Evolutionary conservation across 2,888 invertebrate species (phyloP).

Genomic region (Scrobipalpa atriplicella): DNA sequence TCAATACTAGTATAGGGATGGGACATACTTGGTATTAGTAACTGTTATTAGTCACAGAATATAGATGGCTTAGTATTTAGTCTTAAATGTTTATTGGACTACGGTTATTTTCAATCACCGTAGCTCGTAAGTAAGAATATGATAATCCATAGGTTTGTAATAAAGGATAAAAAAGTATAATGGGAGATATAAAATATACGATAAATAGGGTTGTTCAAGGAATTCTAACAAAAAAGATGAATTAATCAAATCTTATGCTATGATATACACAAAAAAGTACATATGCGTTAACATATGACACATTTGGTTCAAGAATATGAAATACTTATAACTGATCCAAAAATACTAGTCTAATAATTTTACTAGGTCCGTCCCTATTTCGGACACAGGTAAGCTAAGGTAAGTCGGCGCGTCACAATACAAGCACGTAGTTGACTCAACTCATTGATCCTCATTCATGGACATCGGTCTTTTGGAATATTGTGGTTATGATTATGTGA

Average conservation of each 20-base stretch:
- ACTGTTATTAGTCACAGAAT: neutral
- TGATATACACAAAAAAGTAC: too few relatives aligned
- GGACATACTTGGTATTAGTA: neutral
- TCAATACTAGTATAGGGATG: constrained; percentile 25
- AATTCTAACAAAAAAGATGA: too few relatives aligned
- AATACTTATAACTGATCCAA: neutral
- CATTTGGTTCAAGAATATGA: too few relatives aligned
- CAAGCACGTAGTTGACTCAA: constrained; percentile 55
- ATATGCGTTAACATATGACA: too few relatives aligned
- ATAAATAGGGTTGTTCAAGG: too few relatives aligned
- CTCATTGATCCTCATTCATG: constrained; percentile 40
- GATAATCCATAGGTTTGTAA: too few relatives aligned
- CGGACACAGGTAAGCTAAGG: constrained; percentile 42
- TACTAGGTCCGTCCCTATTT: constrained; percentile 20
- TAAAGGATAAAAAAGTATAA: too few relatives aligned
- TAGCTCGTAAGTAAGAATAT: too few relatives aligned
- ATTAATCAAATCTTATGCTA: too few relatives aligned
- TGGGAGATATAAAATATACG: too few relatives aligned
- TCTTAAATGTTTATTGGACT: too few relatives aligned
- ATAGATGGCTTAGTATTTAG: neutral
- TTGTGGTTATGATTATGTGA: constrained; percentile 6
- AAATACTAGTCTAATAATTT: constrained; percentile 13
- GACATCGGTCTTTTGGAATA: constrained; percentile 1
- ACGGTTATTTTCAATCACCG: too few relatives aligned
- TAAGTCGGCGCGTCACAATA: constrained; percentile 51